Evolutionary conservation across 1,140 invertebrate species (phyloP).

Genomic region (Drosophila mayri): DNA sequence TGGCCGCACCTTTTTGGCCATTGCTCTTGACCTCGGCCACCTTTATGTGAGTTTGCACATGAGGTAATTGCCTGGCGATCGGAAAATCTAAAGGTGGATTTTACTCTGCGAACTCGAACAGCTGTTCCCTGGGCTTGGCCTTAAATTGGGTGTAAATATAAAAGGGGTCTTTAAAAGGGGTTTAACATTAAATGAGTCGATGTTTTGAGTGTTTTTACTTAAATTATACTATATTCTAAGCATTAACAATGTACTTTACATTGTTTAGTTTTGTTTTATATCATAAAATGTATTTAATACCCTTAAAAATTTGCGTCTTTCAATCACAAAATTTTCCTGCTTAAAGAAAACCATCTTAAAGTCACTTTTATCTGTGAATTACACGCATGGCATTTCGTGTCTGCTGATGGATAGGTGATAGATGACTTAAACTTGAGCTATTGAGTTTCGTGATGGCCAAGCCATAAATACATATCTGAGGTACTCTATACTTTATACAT

Average conservation of each 20-base stretch:
- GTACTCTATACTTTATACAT: constrained; percentile 6
- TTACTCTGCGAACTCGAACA: constrained; percentile 16
- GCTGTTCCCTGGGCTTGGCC: constrained; percentile 2
- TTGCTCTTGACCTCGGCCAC: constrained; percentile 49
- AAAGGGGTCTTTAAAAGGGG: not conserved
- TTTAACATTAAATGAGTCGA: not conserved
- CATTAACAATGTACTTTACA: not conserved
- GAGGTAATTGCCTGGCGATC: constrained; percentile 37
- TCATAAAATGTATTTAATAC: not conserved
- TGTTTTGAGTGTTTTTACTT: not conserved
- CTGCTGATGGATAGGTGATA: constrained; percentile 26
- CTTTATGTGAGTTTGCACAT: constrained; percentile 34
- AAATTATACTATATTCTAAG: not conserved
- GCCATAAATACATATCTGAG: constrained; percentile 75
- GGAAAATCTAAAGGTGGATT: constrained; percentile 25
- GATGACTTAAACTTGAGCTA: constrained; percentile 30
- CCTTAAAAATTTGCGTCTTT: too few relatives aligned
- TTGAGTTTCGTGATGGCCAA: constrained; percentile 14
- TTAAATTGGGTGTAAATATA: not conserved
- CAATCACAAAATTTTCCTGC: not conserved
- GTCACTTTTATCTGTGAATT: constrained; percentile 24
- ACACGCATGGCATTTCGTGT: constrained; percentile 23
- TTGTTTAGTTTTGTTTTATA: not conserved
- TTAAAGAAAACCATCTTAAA: constrained; percentile 24
- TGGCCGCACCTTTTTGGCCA: constrained; percentile 54